These are phyloP conservation scores for Cathartes aura DNA, from an alignment of 2,113 vertebrate genomes.

Conservation along the genomic window DNA sequence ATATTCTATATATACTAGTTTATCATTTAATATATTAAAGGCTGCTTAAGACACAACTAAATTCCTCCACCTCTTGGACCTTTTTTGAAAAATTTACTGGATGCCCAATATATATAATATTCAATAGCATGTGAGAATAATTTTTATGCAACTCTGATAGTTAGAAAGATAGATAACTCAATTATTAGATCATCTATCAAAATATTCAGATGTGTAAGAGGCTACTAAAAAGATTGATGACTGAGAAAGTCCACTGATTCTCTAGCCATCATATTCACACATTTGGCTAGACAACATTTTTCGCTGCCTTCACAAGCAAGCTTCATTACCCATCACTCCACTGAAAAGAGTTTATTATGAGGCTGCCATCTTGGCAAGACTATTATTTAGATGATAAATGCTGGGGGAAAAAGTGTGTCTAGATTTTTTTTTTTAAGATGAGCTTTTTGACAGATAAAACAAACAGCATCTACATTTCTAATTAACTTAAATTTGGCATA, in stretches of 20 bases:
- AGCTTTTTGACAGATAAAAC: conserved; percentile 88
- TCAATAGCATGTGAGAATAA: conserved; percentile 97
- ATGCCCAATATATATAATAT: conserved; percentile 96
- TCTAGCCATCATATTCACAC: conserved; percentile 92
- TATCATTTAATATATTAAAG: conserved; percentile 53
- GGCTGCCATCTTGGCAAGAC: conserved; percentile 97
- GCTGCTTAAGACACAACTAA: conserved; percentile 72
- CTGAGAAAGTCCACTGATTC: conserved; percentile 90
- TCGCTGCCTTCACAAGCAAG: conserved; percentile 94
- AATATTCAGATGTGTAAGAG: conserved; percentile 91
- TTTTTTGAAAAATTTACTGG: conserved; percentile 89
- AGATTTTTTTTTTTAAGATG: conserved; percentile 83
- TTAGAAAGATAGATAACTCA: conserved; percentile 99
- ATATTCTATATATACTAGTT: not conserved
- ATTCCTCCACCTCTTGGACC: conserved; percentile 74
- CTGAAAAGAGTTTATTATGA: conserved; percentile 97
- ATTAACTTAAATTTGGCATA: conserved; percentile 87
- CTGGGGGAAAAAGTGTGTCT: conserved; percentile 80
- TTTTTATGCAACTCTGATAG: conserved; percentile 98
- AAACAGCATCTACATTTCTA: conserved; percentile 88
- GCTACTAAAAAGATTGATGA: conserved; percentile 97
- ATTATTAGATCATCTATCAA: conserved; percentile 98
- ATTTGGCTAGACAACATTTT: conserved; percentile 93
- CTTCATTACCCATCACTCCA: conserved; percentile 98
- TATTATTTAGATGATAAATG: conserved; percentile 99